Evolutionary conservation across 2,888 invertebrate genomes (phyloP).

Genomic region (Clostera curtula): DNA sequence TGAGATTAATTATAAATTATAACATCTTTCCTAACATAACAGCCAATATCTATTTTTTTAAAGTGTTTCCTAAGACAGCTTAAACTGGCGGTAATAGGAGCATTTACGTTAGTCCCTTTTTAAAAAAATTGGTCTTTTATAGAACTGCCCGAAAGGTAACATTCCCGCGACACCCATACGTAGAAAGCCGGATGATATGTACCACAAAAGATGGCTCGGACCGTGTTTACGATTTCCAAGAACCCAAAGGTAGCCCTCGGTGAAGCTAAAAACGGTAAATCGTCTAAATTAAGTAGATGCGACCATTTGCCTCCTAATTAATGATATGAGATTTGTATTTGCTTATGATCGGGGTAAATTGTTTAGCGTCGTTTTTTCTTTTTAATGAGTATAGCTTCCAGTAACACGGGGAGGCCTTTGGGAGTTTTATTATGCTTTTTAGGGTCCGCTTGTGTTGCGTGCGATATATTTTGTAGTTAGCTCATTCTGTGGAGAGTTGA

Average conservation of each 20-base stretch:
- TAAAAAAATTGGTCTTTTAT: conserved; percentile 8
- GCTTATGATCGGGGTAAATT: conserved; percentile 21
- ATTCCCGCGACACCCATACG: conserved; percentile 28
- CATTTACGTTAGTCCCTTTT: too few species aligned
- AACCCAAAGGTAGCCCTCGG: conserved; percentile 39
- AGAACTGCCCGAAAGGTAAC: conserved; percentile 24
- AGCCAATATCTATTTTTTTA: too few species aligned
- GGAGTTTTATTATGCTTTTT: too few species aligned
- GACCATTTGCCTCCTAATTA: conserved; percentile 31
- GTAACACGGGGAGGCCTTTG: too few species aligned
- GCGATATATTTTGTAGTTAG: too few species aligned
- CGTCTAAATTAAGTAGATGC: conserved; percentile 54
- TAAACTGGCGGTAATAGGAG: too few species aligned
- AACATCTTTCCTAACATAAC: too few species aligned
- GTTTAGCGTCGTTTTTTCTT: conserved; percentile 19
- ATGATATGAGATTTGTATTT: conserved; percentile 27
- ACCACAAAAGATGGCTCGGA: conserved; percentile 34
- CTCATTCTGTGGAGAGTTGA: too few species aligned
- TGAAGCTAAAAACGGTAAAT: conserved; percentile 51
- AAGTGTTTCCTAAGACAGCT: too few species aligned
- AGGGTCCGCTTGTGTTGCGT: too few species aligned
- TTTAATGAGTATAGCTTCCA: too few species aligned
- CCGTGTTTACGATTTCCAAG: conserved; percentile 55
- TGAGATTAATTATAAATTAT: too few species aligned
- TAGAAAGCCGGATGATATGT: conserved; percentile 46